These are phyloP conservation scores for Cryptotermes secundus DNA, from an alignment of 1,140 invertebrate species.

Conservation along the genomic window DNA sequence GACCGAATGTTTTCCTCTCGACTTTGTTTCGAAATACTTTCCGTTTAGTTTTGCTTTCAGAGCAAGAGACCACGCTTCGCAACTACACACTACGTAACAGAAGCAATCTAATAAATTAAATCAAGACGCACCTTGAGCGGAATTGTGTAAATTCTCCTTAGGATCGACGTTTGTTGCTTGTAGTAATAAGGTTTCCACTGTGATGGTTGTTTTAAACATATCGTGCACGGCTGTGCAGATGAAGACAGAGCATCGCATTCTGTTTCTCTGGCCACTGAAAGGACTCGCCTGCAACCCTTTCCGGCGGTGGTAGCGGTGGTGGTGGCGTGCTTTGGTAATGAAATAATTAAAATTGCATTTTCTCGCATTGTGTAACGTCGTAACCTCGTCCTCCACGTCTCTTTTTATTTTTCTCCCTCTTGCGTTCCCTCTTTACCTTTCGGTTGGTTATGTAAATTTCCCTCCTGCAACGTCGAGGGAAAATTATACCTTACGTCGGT, in stretches of 20 bases:
- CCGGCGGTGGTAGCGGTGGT: not conserved
- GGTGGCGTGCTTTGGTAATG: conserved; percentile 9
- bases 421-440: not conserved
- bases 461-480: not conserved
- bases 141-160: not conserved
- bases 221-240: not conserved
- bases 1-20: too few relatives aligned
- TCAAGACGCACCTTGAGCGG: not conserved
- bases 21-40: too few relatives aligned
- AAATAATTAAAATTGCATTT: conserved; percentile 21
- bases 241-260: not conserved
- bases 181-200: conserved; percentile 1
- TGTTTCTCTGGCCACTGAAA: not conserved
- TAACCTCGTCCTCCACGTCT: not conserved
- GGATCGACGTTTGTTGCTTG: not conserved
- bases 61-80: too few relatives aligned
- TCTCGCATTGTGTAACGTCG: conserved; percentile 13
- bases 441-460: conserved; percentile 10
- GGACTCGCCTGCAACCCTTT: not conserved
- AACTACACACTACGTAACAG: too few relatives aligned
- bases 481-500: conserved; percentile 17
- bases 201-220: not conserved
- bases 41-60: too few relatives aligned
- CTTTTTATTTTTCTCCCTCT: conserved; percentile 14
- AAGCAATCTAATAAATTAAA: conserved; percentile 13